These are phyloP conservation scores for Thamnophis sirtalis DNA, from an alignment of 2,113 vertebrate genomes.

Conservation along the genomic window DNA sequence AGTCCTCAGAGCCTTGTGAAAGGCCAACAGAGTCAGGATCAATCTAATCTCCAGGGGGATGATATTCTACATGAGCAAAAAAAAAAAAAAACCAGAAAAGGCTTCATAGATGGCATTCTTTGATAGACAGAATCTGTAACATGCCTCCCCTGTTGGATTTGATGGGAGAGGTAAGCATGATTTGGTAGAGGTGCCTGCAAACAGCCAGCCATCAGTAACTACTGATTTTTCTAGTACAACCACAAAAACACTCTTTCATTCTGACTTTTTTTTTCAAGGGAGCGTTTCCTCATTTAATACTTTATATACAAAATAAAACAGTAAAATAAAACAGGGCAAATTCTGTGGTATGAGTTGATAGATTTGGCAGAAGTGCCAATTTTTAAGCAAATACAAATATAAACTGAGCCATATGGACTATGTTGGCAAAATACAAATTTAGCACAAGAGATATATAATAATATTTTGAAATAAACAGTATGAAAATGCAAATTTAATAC, in stretches of 20 bases:
- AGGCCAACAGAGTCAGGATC: too few relatives aligned
- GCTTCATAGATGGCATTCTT: too few relatives aligned
- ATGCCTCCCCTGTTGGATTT: too few relatives aligned
- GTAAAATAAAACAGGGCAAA: slow-evolving; percentile 23
- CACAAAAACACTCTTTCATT: slow-evolving; percentile 23
- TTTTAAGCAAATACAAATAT: slow-evolving; percentile 60
- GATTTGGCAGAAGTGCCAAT: slow-evolving; percentile 42
- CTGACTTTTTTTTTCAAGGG: slow-evolving; percentile 10
- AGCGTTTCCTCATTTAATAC: background rate
- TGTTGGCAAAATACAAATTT: slow-evolving; percentile 39
- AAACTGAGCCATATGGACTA: slow-evolving; percentile 35
- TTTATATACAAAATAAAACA: background rate
- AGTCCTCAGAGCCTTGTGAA: too few relatives aligned
- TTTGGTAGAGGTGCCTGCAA: too few relatives aligned
- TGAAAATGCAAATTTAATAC: too few relatives aligned
- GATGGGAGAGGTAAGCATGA: too few relatives aligned
- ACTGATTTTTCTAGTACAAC: fast-evolving
- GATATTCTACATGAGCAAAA: too few relatives aligned
- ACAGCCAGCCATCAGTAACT: background rate
- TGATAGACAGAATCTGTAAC: too few relatives aligned
- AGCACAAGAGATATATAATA: slow-evolving; percentile 35
- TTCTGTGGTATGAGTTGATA: slow-evolving; percentile 33
- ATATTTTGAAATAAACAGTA: slow-evolving; percentile 12
- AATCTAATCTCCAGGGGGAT: too few relatives aligned
- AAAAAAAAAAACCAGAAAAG: too few relatives aligned